A percentile compares a stretch with the other conserved stretches of the same genome.
Conservation (phyloP, 2,888 invertebrate species). For the Phaonia tiefii region DNA sequence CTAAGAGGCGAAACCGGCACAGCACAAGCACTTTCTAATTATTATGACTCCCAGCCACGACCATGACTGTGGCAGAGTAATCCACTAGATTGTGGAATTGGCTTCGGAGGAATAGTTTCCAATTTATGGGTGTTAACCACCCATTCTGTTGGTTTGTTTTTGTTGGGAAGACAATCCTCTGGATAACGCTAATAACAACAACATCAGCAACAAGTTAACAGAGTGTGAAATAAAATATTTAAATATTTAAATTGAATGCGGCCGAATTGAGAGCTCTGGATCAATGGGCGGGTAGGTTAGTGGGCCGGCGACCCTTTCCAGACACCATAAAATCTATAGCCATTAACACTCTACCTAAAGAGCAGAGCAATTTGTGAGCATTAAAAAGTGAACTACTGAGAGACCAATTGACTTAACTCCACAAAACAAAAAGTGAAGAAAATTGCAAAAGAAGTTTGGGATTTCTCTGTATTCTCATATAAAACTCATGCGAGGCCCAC, state of each 20-base stretch:
- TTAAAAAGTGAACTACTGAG: too few species aligned
- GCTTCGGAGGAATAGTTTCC: conserved; percentile 1
- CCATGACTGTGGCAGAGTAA: neutral
- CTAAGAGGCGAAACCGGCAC: neutral
- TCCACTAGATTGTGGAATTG: neutral
- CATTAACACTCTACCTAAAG: conserved; percentile 10
- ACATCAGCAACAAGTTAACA: neutral
- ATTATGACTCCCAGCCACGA: conserved; percentile 3
- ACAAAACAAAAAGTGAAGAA: too few species aligned
- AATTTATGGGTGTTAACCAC: conserved; percentile 32
- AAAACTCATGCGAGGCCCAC: too few species aligned
- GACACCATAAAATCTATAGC: neutral
- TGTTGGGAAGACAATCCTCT: neutral
- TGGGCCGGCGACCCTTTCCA: conserved; percentile 1
- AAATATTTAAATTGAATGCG: conserved; percentile 20
- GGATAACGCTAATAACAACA: conserved; percentile 1
- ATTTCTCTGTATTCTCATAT: too few species aligned
- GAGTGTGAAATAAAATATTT: neutral
- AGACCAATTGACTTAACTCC: too few species aligned
- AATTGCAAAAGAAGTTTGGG: too few species aligned
- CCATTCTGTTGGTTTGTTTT: neutral
- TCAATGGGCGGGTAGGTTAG: conserved; percentile 10
- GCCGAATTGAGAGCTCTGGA: neutral
- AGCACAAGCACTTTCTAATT: conserved; percentile 29
- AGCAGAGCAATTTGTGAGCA: neutral